phyloP scores from a whole-genome alignment of 1,140 invertebrate genomes.

The Mactra quadrangularis region DNA sequence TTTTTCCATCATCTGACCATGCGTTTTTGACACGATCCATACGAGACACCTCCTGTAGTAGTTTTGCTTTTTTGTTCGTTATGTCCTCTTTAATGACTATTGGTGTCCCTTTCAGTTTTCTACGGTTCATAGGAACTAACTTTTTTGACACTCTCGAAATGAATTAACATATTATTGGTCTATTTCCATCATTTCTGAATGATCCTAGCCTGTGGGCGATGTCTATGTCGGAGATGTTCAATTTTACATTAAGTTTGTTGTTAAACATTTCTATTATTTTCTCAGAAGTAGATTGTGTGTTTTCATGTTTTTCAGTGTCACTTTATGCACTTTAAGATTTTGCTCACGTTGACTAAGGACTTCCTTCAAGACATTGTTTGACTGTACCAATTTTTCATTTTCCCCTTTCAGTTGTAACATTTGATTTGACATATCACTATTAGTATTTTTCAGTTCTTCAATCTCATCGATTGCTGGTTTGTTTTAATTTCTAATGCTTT shows the following conservation, averaged over 20 bases:
- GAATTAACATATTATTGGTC: slow-evolving; percentile 20
- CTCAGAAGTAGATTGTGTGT: neutral
- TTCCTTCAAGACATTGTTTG: neutral
- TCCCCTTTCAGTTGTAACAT: neutral
- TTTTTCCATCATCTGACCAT: too few species aligned
- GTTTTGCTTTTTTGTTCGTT: slow-evolving; percentile 15
- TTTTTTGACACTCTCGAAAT: neutral
- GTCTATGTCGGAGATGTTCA: neutral
- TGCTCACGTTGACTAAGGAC: neutral
- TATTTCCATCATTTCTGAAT: neutral
- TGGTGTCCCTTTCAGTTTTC: neutral
- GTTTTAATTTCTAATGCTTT: neutral
- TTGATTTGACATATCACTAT: neutral
- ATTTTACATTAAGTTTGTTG: neutral
- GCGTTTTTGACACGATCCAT: too few species aligned
- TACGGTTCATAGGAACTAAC: neutral
- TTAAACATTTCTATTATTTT: neutral
- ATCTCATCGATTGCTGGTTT: neutral
- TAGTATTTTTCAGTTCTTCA: neutral
- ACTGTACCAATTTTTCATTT: neutral
- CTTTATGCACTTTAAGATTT: neutral
- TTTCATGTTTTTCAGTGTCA: neutral
- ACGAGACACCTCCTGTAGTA: too few species aligned
- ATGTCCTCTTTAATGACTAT: slow-evolving; percentile 14
- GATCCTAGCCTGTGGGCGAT: slow-evolving; percentile 8